Evolutionary conservation across 1,140 invertebrate species (phyloP).

Genomic region (Hylaeus volcanicus): DNA sequence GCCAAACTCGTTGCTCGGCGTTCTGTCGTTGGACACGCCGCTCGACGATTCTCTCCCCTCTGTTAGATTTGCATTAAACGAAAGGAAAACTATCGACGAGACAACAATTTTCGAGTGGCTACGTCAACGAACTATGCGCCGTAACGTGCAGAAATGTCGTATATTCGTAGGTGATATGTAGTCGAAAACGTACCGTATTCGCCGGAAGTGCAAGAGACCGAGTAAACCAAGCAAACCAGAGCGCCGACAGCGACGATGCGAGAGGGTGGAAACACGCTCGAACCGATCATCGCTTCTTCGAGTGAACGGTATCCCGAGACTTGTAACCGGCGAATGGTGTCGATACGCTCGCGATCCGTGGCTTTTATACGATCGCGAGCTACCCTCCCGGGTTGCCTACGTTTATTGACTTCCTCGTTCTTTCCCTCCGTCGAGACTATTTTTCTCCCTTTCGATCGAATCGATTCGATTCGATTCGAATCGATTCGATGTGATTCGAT

Average conservation of each 20-base stretch:
- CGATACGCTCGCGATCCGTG: slow-evolving; percentile 8
- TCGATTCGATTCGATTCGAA: slow-evolving; percentile 15
- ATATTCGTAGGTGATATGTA: too few relatives aligned
- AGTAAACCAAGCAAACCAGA: slow-evolving; percentile 50
- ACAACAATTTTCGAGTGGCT: too few relatives aligned
- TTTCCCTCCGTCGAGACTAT: background rate
- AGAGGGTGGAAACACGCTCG: background rate
- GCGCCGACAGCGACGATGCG: background rate
- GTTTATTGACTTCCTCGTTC: background rate
- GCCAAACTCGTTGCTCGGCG: slow-evolving; percentile 53
- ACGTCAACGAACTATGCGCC: too few relatives aligned
- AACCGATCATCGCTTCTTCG: slow-evolving; percentile 37
- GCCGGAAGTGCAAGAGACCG: slow-evolving; percentile 55
- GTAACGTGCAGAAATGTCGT: too few relatives aligned
- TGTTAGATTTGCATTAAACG: background rate
- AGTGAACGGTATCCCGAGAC: slow-evolving; percentile 40
- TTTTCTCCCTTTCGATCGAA: slow-evolving; percentile 27
- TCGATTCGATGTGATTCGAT: too few relatives aligned
- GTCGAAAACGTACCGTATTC: slow-evolving; percentile 67
- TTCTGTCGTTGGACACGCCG: slow-evolving; percentile 33
- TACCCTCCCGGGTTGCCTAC: slow-evolving; percentile 14
- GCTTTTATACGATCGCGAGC: slow-evolving; percentile 67
- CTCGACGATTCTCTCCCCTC: slow-evolving; percentile 34
- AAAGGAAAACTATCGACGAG: too few relatives aligned
- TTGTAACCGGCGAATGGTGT: slow-evolving; percentile 56